Evolutionary conservation across 2,797 vertebrate species (phyloP).

Genomic region (Platyrinchus mystaceus): DNA sequence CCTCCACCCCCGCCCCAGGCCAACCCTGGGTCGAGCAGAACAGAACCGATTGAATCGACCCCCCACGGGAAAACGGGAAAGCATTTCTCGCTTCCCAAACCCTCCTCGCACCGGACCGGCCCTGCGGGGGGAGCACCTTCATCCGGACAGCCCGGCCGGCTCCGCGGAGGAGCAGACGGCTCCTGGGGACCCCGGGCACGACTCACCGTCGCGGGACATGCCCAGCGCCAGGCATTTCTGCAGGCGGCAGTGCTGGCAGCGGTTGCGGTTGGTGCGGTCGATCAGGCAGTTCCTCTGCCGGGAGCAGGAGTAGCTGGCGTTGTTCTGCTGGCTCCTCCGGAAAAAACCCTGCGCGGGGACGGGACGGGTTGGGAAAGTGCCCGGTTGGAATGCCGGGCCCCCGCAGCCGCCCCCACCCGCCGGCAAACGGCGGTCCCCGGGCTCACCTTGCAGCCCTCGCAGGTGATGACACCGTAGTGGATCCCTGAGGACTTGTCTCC

Average conservation of each 20-base stretch:
- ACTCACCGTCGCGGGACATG: conserved; percentile 93
- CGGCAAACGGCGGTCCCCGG: accelerated
- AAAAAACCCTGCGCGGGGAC: conserved; percentile 84
- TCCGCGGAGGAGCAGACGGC: accelerated
- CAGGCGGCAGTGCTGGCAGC: conserved; percentile 92
- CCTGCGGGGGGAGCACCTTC: not conserved
- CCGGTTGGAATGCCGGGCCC: not conserved
- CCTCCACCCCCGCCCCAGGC: not conserved
- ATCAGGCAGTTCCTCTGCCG: conserved; percentile 91
- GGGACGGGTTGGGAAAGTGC: not conserved
- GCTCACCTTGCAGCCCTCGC: conserved; percentile 94
- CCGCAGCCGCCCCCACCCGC: accelerated
- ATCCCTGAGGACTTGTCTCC: conserved; percentile 94
- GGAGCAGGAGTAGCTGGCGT: conserved; percentile 91
- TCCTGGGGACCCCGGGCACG: not conserved
- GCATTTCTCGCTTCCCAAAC: not conserved
- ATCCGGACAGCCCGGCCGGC: accelerated
- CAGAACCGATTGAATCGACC: not conserved
- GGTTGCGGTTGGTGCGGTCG: conserved; percentile 92
- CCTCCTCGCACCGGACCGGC: accelerated
- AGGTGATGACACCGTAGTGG: conserved; percentile 94
- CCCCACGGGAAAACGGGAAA: not conserved
- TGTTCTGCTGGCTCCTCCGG: conserved; percentile 92
- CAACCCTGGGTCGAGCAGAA: accelerated
- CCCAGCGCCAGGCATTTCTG: conserved; percentile 92